Base-by-base conservation (phyloP, 2,113 vertebrate genomes). In the Forbesichthys papilliferus region DNA sequence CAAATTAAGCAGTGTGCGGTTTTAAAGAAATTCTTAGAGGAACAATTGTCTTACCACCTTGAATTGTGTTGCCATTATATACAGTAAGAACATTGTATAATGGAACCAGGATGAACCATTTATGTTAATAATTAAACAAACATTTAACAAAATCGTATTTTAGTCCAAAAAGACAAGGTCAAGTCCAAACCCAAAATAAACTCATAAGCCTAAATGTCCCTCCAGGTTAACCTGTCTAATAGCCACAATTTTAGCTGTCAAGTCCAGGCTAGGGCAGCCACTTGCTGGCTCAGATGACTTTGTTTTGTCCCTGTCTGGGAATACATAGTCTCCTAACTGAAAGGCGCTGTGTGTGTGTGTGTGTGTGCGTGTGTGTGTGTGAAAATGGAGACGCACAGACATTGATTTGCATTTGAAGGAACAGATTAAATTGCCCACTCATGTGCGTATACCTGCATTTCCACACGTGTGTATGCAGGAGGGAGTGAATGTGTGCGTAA, bases 391-490 rank as follows among this genome's bases (percentile, higher is more conserved):
- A 61, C 61, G 64, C 66, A 60, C 11, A 68, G 61, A 80, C 78
- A 81, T 57, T 84, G 80, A 86, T 83, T 80, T 86, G 66, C 69
- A 74, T 83, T 79, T 66, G 63, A 74, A 71, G 71, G 66, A 85
- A 84, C 55, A 81, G 62, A 85, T 84, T 74, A 86, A 82, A 88
- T 84, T 78, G 74, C 74, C 69, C 69, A 74, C 70, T 64, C 63
- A 55, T 69, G 51, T 62, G 64, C 9, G 33, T 66, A 52, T 36
- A 33, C n/a, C 13, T 55, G 52, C 11, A 9, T 66, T 52, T 73
- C 46, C 55, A 52, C 61, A 48, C 10, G 48, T 48, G 57, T 58
- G 33, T 11, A 42, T 9, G 59, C 69, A 13, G 10, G 34, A 48
- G 18, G 36, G 51, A 49, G 42, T 67, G 16, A 49, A 33, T 16